These are phyloP conservation scores for Cantharis rufa DNA, from an alignment of 2,888 invertebrate species.

Conservation along the genomic window DNA sequence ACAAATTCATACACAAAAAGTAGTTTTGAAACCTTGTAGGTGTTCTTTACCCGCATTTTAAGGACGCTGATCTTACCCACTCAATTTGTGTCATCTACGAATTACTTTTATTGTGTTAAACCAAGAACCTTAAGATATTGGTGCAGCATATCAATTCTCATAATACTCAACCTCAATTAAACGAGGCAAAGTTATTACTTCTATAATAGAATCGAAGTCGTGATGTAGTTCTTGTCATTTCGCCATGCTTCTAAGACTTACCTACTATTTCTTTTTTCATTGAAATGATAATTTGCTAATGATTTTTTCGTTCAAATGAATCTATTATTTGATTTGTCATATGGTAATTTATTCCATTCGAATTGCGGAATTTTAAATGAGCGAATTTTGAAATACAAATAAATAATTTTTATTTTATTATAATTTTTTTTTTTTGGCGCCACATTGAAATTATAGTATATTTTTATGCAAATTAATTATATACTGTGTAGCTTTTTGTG, in stretches of 20 bases:
- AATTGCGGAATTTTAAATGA: not conserved
- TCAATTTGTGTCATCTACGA: conserved; percentile 21
- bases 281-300: not conserved
- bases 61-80: conserved; percentile 21
- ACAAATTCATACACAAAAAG: conserved; percentile 17
- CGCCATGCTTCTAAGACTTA: not conserved
- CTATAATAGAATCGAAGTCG: not conserved
- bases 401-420: not conserved
- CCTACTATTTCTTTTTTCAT: not conserved
- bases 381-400: not conserved
- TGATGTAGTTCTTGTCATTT: not conserved
- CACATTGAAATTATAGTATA: not conserved
- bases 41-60: conserved; percentile 21
- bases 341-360: not conserved
- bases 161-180: not conserved
- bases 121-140: conserved; percentile 8
- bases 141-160: conserved; percentile 11
- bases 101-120: conserved; percentile 18
- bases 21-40: conserved; percentile 23
- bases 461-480: not conserved
- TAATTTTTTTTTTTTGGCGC: not conserved
- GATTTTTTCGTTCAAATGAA: not conserved
- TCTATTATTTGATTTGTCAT: not conserved
- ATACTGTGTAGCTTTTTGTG: not conserved
- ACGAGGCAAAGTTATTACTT: not conserved